These are phyloP conservation scores for Carlito syrichta DNA, from an alignment of 2,113 vertebrate species.

Conservation along the genomic window DNA sequence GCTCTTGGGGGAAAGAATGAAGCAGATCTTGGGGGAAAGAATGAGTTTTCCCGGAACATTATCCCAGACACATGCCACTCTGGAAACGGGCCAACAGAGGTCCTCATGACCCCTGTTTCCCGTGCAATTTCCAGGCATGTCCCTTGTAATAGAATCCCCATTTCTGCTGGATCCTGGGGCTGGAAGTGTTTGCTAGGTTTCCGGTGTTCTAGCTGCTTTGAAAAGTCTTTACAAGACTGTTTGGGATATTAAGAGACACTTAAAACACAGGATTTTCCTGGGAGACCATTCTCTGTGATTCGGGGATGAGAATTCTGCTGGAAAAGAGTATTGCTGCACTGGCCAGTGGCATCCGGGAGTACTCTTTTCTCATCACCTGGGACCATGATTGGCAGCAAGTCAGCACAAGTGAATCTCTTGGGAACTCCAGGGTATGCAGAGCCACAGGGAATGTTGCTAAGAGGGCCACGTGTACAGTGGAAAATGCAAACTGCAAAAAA, in stretches of 20 bases:
- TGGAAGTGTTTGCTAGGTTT: neutral
- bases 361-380: neutral
- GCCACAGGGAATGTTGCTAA: neutral
- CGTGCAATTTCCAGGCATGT: neutral
- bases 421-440: neutral
- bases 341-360: neutral
- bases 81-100: constrained; percentile 34
- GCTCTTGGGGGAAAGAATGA: constrained; percentile 36
- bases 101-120: neutral
- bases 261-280: neutral
- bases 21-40: neutral
- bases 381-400: neutral
- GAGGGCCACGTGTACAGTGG: neutral
- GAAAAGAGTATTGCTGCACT: neutral
- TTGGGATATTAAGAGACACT: neutral
- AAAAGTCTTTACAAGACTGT: neutral
- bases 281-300: neutral
- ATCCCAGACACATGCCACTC: neutral
- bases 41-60: neutral
- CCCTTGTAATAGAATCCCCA: neutral
- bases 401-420: neutral
- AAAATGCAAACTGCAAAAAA: neutral
- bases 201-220: neutral
- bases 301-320: neutral
- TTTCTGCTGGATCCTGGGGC: neutral